phyloP scores from a whole-genome alignment of 2,888 invertebrate genomes.

The Agriotes lineatus region DNA sequence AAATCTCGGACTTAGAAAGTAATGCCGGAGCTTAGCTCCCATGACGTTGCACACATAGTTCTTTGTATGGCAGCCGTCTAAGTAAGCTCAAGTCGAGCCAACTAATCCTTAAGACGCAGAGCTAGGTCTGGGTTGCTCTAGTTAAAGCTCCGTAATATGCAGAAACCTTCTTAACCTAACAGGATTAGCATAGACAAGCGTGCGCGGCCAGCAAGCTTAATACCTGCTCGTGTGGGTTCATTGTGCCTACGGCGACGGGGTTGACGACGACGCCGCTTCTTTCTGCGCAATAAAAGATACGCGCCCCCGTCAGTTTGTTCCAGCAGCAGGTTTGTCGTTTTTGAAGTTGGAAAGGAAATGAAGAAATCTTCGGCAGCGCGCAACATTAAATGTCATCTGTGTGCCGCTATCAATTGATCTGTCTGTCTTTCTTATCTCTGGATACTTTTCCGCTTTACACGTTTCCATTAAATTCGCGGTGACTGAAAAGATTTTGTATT shows the following conservation, averaged over 20 bases:
- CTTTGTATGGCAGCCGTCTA: conserved; percentile 65
- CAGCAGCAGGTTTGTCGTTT: conserved; percentile 45
- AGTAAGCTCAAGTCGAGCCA: conserved; percentile 66
- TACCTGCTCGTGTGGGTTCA: conserved; percentile 43
- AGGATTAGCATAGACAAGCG: conserved; percentile 77
- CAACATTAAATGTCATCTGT: conserved; percentile 64
- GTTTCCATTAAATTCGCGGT: conserved; percentile 62
- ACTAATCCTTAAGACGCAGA: conserved; percentile 76
- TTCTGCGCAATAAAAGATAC: conserved; percentile 30
- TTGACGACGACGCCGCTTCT: conserved; percentile 14
- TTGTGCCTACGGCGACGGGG: conserved; percentile 30
- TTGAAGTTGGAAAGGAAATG: conserved; percentile 61
- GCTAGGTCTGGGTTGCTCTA: conserved; percentile 63
- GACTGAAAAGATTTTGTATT: conserved; percentile 55
- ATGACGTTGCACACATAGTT: conserved; percentile 58
- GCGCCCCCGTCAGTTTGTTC: conserved; percentile 34
- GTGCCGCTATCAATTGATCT: conserved; percentile 64
- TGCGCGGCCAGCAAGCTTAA: conserved; percentile 69
- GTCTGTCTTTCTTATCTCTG: conserved; percentile 64
- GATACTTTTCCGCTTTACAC: conserved; percentile 65
- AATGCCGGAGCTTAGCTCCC: conserved; percentile 54
- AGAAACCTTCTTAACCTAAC: conserved; percentile 81
- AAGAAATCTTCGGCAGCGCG: conserved; percentile 60
- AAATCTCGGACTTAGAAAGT: conserved; percentile 61
- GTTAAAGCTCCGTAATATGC: conserved; percentile 77